A percentile compares a stretch with the other conserved stretches of the same genome.
Evolutionary conservation across 2,888 invertebrate genomes (phyloP).

Genomic region (Pollenia angustigena): DNA sequence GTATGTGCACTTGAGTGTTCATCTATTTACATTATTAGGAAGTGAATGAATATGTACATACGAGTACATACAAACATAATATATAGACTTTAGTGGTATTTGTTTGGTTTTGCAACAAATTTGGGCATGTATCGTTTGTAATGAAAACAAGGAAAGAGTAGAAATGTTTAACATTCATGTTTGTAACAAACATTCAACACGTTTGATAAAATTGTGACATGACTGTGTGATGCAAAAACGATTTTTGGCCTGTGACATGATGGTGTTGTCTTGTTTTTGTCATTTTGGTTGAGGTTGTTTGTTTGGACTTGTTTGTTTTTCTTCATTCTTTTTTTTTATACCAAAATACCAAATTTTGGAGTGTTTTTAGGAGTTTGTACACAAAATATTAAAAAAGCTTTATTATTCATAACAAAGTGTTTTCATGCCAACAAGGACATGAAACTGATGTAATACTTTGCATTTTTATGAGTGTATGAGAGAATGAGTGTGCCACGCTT

Average conservation of each 20-base stretch:
- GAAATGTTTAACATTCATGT: slow-evolving; percentile 48
- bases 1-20: background rate
- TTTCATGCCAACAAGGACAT: slow-evolving; percentile 72
- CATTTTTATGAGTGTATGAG: slow-evolving; percentile 16
- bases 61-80: background rate
- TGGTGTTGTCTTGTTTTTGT: slow-evolving; percentile 53
- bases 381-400: slow-evolving; percentile 68
- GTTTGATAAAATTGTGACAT: slow-evolving; percentile 66
- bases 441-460: slow-evolving; percentile 70
- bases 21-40: slow-evolving; percentile 20
- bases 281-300: slow-evolving; percentile 49
- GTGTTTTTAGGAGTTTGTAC: slow-evolving; percentile 56
- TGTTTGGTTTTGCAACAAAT: slow-evolving; percentile 55
- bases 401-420: slow-evolving; percentile 71
- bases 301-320: background rate
- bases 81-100: slow-evolving; percentile 41
- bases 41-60: background rate
- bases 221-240: slow-evolving; percentile 52
- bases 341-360: slow-evolving; percentile 3
- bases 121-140: slow-evolving; percentile 48
- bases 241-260: slow-evolving; percentile 64
- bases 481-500: slow-evolving; percentile 15
- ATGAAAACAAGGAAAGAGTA: slow-evolving; percentile 38
- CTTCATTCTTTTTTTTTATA: background rate
- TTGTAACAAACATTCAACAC: slow-evolving; percentile 64